Base-by-base conservation (phyloP, 1,140 invertebrate genomes). In the Zaprionus gabonicus region DNA sequence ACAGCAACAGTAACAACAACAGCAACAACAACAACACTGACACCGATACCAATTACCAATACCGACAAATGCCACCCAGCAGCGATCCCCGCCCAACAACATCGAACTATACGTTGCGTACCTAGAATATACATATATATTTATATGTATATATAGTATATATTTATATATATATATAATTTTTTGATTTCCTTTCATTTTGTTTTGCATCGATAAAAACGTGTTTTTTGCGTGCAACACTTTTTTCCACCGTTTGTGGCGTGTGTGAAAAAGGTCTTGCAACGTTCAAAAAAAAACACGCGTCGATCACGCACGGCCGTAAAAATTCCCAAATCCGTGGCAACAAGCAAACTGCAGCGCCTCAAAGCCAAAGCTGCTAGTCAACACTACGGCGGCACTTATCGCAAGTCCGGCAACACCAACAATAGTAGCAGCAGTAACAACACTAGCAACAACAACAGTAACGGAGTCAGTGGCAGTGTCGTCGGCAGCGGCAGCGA, bases 321-420 rank as follows among this genome's bases (percentile, higher is more conserved):
- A 82, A 87, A 91, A 87, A 92, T 92, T 92, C 91, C 91, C 41
- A 92, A 92, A 70, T 80, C 91, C 81, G 76, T 78, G 81, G 83
- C 81, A 78, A 87, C 86, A 72, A 82, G 72, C 56, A 92, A 91
- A 77, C 83, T 92, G 78, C 91, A 92, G 76, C 91, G 91, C 82
- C 91, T 92, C 59, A 92, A 92, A 78, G 91, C 91, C 81, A 92
- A 92, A 79, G 91, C 91, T 82, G 91, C 85, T 69, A 87, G 81
- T 82, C 82, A 91, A 81, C 88, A 75, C 53, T 86, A 80, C 81
- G 85, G 79, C 71, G 71, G 80, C 81, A 82, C 20, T 66, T 80
- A 91, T 70, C 79, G 81, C 25, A 90, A 91, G 75, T 77, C 84
- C 65, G 74, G 81, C 15, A 75, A 68, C 67, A 75, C 28, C 44